Conservation (phyloP, 2,888 invertebrate species). For the Prosapia bicincta region DNA sequence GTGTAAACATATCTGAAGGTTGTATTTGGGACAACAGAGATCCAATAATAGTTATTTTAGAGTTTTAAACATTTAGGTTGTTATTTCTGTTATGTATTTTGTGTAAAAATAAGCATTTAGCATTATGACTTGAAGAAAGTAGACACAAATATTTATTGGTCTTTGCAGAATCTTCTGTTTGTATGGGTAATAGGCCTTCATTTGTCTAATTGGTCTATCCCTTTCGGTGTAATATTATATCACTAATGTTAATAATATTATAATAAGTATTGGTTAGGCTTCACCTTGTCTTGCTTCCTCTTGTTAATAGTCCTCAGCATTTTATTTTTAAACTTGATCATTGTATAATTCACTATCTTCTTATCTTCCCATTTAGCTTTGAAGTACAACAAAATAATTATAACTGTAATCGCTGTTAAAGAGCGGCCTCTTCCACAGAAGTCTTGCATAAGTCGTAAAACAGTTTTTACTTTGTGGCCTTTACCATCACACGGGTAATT, state of each 20-base stretch:
- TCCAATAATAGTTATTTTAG: constrained; percentile 22
- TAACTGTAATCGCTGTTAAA: too few relatives aligned
- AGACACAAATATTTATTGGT: constrained; percentile 32
- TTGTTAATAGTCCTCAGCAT: constrained; percentile 14
- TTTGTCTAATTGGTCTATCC: constrained; percentile 26
- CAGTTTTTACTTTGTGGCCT: constrained; percentile 29
- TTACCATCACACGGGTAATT: constrained; percentile 34
- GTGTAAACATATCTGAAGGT: neutral
- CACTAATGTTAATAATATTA: too few relatives aligned
- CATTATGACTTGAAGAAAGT: constrained; percentile 29
- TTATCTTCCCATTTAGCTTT: constrained; percentile 30
- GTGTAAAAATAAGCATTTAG: constrained; percentile 26
- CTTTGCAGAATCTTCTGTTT: constrained; percentile 22
- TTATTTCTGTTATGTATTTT: constrained; percentile 13
- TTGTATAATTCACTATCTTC: constrained; percentile 23
- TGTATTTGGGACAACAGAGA: constrained; percentile 3
- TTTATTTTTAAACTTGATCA: constrained; percentile 21
- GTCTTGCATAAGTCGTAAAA: constrained; percentile 26
- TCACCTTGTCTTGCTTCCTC: constrained; percentile 12
- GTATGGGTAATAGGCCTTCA: constrained; percentile 28
- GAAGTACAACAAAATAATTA: too few relatives aligned
- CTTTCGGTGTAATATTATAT: constrained; percentile 23
- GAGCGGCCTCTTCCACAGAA: constrained; percentile 32
- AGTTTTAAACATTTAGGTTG: constrained; percentile 24
- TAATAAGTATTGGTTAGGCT: too few relatives aligned